Percentiles rank a stretch among this genome's conserved stretches.
These are phyloP conservation scores for Bombus superbus DNA, from an alignment of 1,140 invertebrate genomes.

Conservation along the genomic window DNA sequence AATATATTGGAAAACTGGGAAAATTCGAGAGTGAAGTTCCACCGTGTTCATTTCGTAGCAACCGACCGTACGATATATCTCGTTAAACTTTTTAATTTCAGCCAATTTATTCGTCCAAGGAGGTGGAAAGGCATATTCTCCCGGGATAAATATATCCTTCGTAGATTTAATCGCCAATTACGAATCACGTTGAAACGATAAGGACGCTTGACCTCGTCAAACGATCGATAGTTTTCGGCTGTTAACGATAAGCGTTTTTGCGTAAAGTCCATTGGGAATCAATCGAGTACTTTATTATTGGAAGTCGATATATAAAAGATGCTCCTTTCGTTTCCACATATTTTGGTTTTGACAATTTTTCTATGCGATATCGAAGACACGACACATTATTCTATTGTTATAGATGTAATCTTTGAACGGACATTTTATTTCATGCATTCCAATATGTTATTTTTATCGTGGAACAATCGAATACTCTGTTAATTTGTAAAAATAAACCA, in stretches of 20 bases:
- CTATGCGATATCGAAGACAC: no score
- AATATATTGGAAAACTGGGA: background rate
- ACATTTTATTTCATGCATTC: no score
- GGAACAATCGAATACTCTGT: no score
- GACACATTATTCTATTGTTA: no score
- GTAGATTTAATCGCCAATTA: conserved; percentile 69
- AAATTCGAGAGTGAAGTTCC: background rate
- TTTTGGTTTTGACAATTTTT: no score
- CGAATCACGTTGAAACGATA: conserved; percentile 42
- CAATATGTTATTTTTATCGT: no score
- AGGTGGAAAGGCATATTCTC: conserved; percentile 41
- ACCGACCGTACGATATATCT: conserved; percentile 13
- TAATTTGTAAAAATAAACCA: no score
- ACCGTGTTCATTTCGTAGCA: background rate
- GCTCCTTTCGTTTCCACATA: no score
- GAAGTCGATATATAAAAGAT: no score
- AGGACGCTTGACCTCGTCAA: conserved; percentile 45
- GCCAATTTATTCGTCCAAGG: conserved; percentile 49
- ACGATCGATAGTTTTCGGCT: conserved; percentile 53
- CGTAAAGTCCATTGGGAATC: conserved; percentile 62
- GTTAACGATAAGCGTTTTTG: conserved; percentile 49
- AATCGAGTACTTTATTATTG: conserved; percentile 57
- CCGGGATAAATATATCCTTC: conserved; percentile 42
- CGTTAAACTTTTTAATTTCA: conserved; percentile 52
- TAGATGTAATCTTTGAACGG: no score